Conservation (phyloP, 2,113 vertebrate species). For the Raja brachyura region DNA sequence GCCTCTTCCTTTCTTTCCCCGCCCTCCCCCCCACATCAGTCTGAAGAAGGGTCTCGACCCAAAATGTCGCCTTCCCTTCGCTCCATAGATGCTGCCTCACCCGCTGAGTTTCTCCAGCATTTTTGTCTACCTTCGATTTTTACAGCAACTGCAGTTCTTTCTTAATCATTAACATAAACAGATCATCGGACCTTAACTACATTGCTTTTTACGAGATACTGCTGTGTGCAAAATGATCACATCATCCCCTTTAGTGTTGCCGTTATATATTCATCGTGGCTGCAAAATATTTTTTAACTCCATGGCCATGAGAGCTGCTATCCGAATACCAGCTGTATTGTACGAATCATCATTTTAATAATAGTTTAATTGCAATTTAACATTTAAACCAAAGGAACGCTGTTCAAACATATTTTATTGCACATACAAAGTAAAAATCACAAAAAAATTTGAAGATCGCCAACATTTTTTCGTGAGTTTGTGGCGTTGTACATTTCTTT, state of each 20-base stretch:
- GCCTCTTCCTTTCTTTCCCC: no score
- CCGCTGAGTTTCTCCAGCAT: no score
- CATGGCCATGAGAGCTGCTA: neutral
- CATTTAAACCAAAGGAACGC: no score
- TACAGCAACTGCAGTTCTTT: no score
- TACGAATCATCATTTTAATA: neutral
- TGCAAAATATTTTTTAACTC: neutral
- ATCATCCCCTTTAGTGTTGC: neutral
- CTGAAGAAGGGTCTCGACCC: no score
- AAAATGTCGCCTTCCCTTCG: no score
- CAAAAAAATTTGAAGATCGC: neutral
- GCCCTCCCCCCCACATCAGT: no score
- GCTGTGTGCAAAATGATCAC: neutral
- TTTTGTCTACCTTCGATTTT: no score
- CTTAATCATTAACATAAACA: neutral
- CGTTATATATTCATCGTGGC: neutral
- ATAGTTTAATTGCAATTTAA: neutral
- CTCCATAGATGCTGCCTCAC: no score
- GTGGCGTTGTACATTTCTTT: neutral
- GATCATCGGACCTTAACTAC: neutral
- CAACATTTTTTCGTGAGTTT: neutral
- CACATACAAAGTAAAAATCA: neutral
- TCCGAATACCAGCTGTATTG: neutral
- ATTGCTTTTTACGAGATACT: neutral
- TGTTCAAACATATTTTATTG: conserved; percentile 1